A percentile compares a stretch with the other conserved stretches of the same genome.
Conservation (phyloP, 2,113 vertebrate genomes). For the Chitala chitala region DNA sequence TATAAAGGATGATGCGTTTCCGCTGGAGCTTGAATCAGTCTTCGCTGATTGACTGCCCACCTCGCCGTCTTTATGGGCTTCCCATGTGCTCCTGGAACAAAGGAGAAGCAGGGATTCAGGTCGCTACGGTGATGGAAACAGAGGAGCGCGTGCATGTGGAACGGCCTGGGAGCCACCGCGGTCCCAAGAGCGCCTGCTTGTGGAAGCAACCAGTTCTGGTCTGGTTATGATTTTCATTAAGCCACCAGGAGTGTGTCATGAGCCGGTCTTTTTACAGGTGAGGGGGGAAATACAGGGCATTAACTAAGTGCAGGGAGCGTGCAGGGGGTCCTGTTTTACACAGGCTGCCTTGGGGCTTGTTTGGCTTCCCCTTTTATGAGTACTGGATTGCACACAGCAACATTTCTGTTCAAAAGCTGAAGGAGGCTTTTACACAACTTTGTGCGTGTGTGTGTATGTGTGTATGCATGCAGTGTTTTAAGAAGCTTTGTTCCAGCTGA, state of each 20-base stretch:
- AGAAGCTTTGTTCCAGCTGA: neutral
- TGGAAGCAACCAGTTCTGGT: neutral
- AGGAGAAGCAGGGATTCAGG: too few species aligned
- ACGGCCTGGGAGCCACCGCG: too few species aligned
- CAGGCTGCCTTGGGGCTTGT: neutral
- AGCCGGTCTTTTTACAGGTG: neutral
- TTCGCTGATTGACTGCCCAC: too few species aligned
- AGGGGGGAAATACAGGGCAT: too few species aligned
- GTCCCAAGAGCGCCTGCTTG: too few species aligned
- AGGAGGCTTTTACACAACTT: neutral
- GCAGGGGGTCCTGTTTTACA: neutral
- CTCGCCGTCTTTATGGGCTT: too few species aligned
- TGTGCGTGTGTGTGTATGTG: neutral
- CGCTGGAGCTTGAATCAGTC: too few species aligned
- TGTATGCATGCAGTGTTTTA: neutral
- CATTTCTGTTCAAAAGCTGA: neutral
- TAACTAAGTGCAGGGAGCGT: neutral
- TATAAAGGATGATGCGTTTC: too few species aligned
- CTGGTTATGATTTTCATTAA: neutral
- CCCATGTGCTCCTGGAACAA: too few species aligned
- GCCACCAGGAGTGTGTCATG: neutral
- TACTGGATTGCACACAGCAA: conserved; percentile 8
- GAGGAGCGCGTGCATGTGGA: too few species aligned
- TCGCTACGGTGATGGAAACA: too few species aligned
- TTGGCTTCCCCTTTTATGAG: neutral